Conservation (phyloP, 2,888 invertebrate genomes). For the Sminthurinus aureus region DNA sequence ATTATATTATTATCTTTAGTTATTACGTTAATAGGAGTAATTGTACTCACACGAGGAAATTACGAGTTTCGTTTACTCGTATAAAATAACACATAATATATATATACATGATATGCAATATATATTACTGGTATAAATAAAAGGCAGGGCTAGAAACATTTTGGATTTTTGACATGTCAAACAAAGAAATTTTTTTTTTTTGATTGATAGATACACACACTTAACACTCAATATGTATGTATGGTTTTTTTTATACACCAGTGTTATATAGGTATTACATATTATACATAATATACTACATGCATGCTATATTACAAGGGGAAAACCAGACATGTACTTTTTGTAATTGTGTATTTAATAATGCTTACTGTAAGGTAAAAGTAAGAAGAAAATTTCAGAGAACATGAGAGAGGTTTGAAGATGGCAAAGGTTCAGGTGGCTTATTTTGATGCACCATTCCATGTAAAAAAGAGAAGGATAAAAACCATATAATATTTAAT, state of each 20-base stretch:
- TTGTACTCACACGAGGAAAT: too few species aligned
- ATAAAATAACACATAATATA: too few species aligned
- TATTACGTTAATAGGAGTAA: too few species aligned
- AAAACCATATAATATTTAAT: too few species aligned
- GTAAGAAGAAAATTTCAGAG: not conserved
- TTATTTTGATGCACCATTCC: constrained; percentile 10
- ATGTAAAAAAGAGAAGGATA: not conserved
- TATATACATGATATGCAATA: not conserved
- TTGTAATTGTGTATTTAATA: too few species aligned
- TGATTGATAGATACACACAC: not conserved
- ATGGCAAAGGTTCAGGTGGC: not conserved
- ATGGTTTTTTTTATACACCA: not conserved
- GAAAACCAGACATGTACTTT: too few species aligned
- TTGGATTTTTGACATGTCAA: too few species aligned
- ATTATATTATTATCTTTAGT: too few species aligned
- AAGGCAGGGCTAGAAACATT: not conserved
- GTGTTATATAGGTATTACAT: not conserved
- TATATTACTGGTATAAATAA: not conserved
- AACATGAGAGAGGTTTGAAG: not conserved
- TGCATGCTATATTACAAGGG: too few species aligned
- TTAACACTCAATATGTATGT: not conserved
- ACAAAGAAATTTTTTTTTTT: not conserved
- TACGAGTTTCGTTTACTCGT: too few species aligned
- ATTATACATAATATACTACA: not conserved
- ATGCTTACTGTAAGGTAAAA: too few species aligned